These are phyloP conservation scores for Copidosoma aretas DNA, from an alignment of 2,888 invertebrate species.

Conservation along the genomic window DNA sequence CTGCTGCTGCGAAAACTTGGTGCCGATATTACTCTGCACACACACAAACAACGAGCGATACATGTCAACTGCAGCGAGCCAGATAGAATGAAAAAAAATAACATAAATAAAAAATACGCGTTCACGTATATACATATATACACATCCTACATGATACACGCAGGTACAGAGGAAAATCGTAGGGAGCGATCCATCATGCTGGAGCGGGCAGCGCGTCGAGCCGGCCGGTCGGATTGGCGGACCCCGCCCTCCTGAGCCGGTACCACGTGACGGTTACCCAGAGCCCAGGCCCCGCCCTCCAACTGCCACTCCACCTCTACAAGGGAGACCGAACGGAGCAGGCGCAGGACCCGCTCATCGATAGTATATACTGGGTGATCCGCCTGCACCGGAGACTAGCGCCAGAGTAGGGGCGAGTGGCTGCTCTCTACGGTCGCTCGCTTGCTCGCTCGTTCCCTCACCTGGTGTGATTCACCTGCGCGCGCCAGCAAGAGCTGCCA, in stretches of 20 bases:
- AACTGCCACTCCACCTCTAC: slow-evolving; percentile 39
- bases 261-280: slow-evolving; percentile 49
- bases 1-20: slow-evolving; percentile 17
- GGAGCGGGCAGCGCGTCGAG: slow-evolving; percentile 52
- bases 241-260: slow-evolving; percentile 48
- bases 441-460: slow-evolving; percentile 46
- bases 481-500: slow-evolving; percentile 43
- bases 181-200: slow-evolving; percentile 60
- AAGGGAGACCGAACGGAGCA: not conserved
- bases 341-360: not conserved
- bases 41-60: slow-evolving; percentile 13
- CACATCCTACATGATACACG: slow-evolving; percentile 61
- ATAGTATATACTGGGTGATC: not conserved
- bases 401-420: slow-evolving; percentile 36
- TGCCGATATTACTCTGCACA: slow-evolving; percentile 43
- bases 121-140: slow-evolving; percentile 29
- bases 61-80: slow-evolving; percentile 16
- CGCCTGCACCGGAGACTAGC: slow-evolving; percentile 31
- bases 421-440: slow-evolving; percentile 24
- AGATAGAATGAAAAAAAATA: slow-evolving; percentile 26
- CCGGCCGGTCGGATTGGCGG: slow-evolving; percentile 51
- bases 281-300: slow-evolving; percentile 27
- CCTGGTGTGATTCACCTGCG: slow-evolving; percentile 54
- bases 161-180: slow-evolving; percentile 58
- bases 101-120: not conserved